Conservation (phyloP, 1,140 invertebrate species). For the Papilio xuthus region DNA sequence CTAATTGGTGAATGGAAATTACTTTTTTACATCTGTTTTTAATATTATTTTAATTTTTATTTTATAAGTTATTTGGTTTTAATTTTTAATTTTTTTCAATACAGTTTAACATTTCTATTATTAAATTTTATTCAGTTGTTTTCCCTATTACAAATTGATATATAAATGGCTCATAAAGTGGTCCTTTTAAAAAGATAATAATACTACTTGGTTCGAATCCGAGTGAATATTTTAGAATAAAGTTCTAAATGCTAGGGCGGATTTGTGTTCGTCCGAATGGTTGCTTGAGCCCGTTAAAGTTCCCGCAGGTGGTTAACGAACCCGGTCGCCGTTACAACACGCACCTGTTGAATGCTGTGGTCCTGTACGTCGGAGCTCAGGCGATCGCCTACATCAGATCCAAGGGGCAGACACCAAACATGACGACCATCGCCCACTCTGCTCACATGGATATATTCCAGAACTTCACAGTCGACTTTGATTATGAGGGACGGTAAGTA, state of each 20-base stretch:
- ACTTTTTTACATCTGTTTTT: neutral
- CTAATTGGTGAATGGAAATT: neutral
- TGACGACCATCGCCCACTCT: slow-evolving; percentile 97
- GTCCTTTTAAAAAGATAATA: neutral
- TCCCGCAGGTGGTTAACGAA: slow-evolving; percentile 85
- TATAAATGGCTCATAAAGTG: too few species aligned
- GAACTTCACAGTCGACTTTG: slow-evolving; percentile 97
- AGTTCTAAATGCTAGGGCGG: neutral
- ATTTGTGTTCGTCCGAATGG: neutral
- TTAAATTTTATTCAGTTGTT: too few species aligned
- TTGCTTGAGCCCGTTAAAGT: neutral
- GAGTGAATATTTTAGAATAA: neutral
- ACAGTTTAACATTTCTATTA: too few species aligned
- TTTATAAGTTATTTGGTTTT: neutral
- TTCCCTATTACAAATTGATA: too few species aligned
- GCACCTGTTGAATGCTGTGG: slow-evolving; percentile 97
- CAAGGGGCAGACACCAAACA: slow-evolving; percentile 95
- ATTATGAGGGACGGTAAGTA: slow-evolving; percentile 93
- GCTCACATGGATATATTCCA: slow-evolving; percentile 99
- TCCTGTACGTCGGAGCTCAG: slow-evolving; percentile 98
- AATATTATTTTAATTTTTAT: neutral
- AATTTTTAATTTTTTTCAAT: too few species aligned
- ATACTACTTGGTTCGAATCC: slow-evolving; percentile 3
- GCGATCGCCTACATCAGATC: slow-evolving; percentile 94
- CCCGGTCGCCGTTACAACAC: slow-evolving; percentile 97